Percentiles rank a stretch among this genome's conserved stretches.
Conservation (phyloP, 2,113 vertebrate species). For the Melospiza georgiana region DNA sequence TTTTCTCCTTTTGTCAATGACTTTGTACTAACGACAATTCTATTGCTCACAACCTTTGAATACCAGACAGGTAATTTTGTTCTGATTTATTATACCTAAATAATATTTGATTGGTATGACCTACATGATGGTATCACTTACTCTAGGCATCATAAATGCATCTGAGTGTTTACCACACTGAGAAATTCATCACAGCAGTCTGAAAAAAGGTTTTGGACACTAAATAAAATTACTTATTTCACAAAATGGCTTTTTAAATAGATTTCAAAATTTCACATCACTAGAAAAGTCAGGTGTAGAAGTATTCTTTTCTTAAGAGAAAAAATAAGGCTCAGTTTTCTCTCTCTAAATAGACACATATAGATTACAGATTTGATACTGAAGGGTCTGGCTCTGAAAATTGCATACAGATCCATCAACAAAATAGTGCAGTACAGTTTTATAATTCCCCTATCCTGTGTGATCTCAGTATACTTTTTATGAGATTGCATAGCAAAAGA, state of each 20-base stretch:
- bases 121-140: neutral
- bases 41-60: slow-evolving; percentile 49
- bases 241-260: neutral
- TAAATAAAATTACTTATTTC: neutral
- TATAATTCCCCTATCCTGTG: neutral
- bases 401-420: neutral
- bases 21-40: neutral
- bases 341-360: neutral
- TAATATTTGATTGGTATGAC: slow-evolving; percentile 47
- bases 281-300: neutral
- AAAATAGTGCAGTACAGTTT: neutral
- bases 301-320: neutral
- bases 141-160: neutral
- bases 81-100: slow-evolving; percentile 56
- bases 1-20: slow-evolving; percentile 49
- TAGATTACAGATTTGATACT: neutral
- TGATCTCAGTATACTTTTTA: neutral
- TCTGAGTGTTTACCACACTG: neutral
- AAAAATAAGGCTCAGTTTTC: neutral
- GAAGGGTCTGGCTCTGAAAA: neutral
- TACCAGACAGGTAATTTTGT: slow-evolving; percentile 48
- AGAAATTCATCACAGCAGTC: neutral
- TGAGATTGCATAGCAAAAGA: neutral
- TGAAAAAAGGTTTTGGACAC: neutral
- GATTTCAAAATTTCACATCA: neutral